Base-by-base conservation (phyloP, 2,888 invertebrate species). In the Podabrus alpinus region DNA sequence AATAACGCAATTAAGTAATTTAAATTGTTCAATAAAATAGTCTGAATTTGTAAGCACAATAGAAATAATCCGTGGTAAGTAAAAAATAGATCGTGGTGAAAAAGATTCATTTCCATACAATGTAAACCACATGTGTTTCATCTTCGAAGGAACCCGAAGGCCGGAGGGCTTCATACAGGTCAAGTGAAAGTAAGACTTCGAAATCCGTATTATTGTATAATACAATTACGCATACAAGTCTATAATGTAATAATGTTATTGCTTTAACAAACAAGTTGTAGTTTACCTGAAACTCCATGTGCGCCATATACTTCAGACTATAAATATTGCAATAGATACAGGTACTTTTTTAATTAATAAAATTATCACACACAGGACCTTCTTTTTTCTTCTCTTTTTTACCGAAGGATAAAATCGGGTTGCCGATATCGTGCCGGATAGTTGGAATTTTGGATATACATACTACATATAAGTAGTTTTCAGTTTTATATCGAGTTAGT, bases 161-260 rank as follows among this genome's bases (percentile, higher is more conserved):
- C 72, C 71, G 71, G 69, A 21, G 72, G 72, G 67, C 72, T 69
- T 59, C 75, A 66, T 70, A 25, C 75, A 72, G 75, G 75, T 75
- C 75, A 75, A 76, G 76, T 76, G 76, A 76, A 76, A 76, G 76
- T 68, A 64, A 16, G 64, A 21, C 74, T 69, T 73, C 76, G 72
- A 76, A 76, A 76, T 74, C 70, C 72, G 74, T 71, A 72, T 61
- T 64, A 61, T 76, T 76, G 69, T 73, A 71, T 74, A 76, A 76
- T 19, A 61, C 16, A 59, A 75, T 73, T 75, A 75, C 75, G 72
- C 72, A 72, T 72, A 68, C 75, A 72, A n/a, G 21, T 64, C 66
- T 69, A 72, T 66, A 75, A 60, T 75, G 72, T 75, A 66, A 75
- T 75, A 21, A 29, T 19, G 13, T 64, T 60, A 74, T 68, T 71